Evolutionary conservation across 2,888 invertebrate species (phyloP).

Genomic region (Stratiomys singularior): DNA sequence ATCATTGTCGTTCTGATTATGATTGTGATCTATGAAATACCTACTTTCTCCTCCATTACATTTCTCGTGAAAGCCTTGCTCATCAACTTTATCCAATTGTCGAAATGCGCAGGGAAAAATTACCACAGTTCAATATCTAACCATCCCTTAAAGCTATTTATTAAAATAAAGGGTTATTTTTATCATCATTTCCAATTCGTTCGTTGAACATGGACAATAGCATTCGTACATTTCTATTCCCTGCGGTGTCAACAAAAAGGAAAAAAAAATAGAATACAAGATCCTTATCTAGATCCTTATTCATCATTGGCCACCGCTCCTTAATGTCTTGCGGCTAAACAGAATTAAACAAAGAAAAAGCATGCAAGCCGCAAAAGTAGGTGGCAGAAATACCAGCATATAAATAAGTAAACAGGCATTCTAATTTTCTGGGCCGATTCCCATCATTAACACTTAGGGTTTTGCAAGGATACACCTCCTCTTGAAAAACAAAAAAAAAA

Average conservation of each 20-base stretch:
- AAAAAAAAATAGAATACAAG: background rate
- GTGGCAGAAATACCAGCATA: conserved; percentile 28
- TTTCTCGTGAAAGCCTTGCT: too few relatives aligned
- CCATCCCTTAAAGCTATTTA: background rate
- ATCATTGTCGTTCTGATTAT: too few relatives aligned
- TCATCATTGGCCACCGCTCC: background rate
- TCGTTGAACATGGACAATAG: background rate
- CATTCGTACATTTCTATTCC: background rate
- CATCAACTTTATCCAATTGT: too few relatives aligned
- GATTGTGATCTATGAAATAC: too few relatives aligned
- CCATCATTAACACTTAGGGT: conserved; percentile 48
- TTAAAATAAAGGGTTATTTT: background rate
- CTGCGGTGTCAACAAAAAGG: background rate
- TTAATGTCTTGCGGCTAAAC: background rate
- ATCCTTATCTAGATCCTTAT: background rate
- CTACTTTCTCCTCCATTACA: too few relatives aligned
- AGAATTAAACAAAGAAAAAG: background rate
- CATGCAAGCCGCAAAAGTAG: background rate
- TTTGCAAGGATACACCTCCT: background rate
- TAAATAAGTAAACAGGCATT: conserved; percentile 50
- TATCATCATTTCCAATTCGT: background rate
- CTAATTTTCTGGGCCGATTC: conserved; percentile 51
- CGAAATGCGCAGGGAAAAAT: too few relatives aligned
- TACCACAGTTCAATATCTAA: too few relatives aligned
- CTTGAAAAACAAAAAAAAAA: too few relatives aligned